Evolutionary conservation across 2,113 vertebrate genomes (phyloP).

Genomic region (Pangasianodon hypophthalmus): DNA sequence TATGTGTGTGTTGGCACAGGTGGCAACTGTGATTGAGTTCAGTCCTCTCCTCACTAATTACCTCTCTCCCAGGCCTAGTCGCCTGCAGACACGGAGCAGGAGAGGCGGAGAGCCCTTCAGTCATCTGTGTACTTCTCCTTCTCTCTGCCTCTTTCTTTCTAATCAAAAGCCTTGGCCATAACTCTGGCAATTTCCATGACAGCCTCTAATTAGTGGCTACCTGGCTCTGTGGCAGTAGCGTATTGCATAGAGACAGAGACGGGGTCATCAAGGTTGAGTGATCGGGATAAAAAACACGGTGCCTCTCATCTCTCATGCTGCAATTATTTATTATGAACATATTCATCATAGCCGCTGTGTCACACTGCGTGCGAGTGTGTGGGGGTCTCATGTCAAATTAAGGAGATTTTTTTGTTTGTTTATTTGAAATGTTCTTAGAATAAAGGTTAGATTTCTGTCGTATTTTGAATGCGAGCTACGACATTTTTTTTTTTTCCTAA

Average conservation of each 20-base stretch:
- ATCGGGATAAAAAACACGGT: conserved; percentile 36
- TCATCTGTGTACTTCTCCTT: conserved; percentile 19
- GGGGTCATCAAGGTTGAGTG: conserved; percentile 34
- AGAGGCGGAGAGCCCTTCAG: conserved; percentile 47
- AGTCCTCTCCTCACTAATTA: conserved; percentile 53
- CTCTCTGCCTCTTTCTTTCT: conserved; percentile 30
- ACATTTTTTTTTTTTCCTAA: conserved; percentile 40
- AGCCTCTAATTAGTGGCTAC: conserved; percentile 70
- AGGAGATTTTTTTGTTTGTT: background rate
- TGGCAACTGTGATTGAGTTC: conserved; percentile 58
- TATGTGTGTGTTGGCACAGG: conserved; percentile 40
- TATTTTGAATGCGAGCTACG: too few species aligned
- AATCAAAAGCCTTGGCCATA: conserved; percentile 59
- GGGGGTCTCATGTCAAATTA: background rate
- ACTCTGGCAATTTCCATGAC: conserved; percentile 62
- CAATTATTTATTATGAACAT: conserved; percentile 43
- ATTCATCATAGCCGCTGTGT: background rate
- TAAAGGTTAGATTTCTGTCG: background rate
- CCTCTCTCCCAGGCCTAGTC: conserved; percentile 49
- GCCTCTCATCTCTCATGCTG: conserved; percentile 19
- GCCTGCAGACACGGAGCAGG: conserved; percentile 36
- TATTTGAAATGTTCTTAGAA: too few species aligned
- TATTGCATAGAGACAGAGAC: background rate
- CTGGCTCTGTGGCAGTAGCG: conserved; percentile 32
- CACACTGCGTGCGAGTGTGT: background rate